Conservation (phyloP, 2,888 invertebrate genomes). For the Yponomeuta sedellus region DNA sequence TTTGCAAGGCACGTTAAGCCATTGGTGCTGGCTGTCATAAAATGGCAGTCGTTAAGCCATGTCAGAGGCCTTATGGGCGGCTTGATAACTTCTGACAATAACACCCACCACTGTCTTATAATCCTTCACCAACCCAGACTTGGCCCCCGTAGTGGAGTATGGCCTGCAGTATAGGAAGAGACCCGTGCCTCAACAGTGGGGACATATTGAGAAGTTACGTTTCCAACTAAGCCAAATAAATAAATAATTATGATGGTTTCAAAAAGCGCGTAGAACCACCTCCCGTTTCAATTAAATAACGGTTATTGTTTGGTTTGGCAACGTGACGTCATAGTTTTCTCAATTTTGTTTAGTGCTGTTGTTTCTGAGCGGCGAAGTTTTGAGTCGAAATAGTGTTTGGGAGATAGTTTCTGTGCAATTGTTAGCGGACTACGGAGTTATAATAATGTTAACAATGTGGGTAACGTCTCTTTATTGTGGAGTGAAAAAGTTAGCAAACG, state of each 20-base stretch:
- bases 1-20: too few species aligned
- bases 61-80: too few species aligned
- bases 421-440: not conserved
- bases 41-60: too few species aligned
- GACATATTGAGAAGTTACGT: too few species aligned
- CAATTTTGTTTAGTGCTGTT: not conserved
- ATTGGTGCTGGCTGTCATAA: too few species aligned
- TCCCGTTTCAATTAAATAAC: constrained; percentile 5
- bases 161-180: too few species aligned
- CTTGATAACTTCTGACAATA: too few species aligned
- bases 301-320: constrained; percentile 2
- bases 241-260: not conserved
- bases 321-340: not conserved
- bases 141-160: too few species aligned
- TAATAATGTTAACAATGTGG: not conserved
- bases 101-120: too few species aligned
- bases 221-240: too few species aligned
- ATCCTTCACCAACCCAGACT: too few species aligned
- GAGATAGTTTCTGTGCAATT: not conserved
- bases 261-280: not conserved
- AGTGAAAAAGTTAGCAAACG: not conserved
- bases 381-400: not conserved
- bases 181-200: too few species aligned
- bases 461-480: not conserved
- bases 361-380: not conserved